These are phyloP conservation scores for Elysia chlorotica DNA, from an alignment of 1,140 invertebrate species.

Conservation along the genomic window DNA sequence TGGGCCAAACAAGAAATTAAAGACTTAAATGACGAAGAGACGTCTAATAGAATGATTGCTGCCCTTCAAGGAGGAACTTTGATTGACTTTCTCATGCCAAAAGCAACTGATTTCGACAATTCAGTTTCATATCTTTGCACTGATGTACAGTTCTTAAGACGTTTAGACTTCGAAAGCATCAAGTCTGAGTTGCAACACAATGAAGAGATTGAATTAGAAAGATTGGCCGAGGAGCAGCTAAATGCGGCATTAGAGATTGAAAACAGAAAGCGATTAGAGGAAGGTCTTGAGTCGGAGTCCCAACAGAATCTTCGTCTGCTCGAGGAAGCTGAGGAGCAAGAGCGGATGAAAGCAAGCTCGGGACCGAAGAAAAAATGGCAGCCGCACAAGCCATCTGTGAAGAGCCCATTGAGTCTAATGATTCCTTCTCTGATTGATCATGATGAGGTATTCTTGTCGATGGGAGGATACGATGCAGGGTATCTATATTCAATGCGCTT, in stretches of 20 bases:
- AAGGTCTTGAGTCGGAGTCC: conserved; percentile 18
- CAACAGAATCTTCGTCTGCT: conserved; percentile 22
- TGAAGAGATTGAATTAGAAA: conserved; percentile 9
- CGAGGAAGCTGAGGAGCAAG: conserved; percentile 12
- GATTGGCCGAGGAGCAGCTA: conserved; percentile 4
- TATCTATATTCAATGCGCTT: conserved; percentile 15
- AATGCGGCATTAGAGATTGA: conserved; percentile 9
- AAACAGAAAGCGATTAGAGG: conserved; percentile 1
- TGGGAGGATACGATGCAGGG: conserved; percentile 25
- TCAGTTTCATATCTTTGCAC: neutral
- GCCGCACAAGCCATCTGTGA: conserved; percentile 11
- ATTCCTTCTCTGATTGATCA: neutral
- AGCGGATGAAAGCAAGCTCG: neutral
- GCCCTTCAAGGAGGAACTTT: neutral
- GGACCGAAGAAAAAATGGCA: conserved; percentile 11
- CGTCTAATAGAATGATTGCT: conserved; percentile 1
- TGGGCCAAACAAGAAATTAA: too few relatives aligned
- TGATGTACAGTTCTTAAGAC: neutral
- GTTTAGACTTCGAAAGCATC: conserved; percentile 12
- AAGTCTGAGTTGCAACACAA: conserved; percentile 13
- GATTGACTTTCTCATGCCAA: conserved; percentile 4
- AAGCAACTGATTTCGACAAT: conserved; percentile 5
- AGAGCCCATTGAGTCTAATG: conserved; percentile 15
- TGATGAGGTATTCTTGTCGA: conserved; percentile 6
- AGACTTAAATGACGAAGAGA: too few relatives aligned